A percentile compares a stretch with the other conserved stretches of the same genome.
Evolutionary conservation across 2,113 vertebrate species (phyloP).

Genomic region (Charina bottae): DNA sequence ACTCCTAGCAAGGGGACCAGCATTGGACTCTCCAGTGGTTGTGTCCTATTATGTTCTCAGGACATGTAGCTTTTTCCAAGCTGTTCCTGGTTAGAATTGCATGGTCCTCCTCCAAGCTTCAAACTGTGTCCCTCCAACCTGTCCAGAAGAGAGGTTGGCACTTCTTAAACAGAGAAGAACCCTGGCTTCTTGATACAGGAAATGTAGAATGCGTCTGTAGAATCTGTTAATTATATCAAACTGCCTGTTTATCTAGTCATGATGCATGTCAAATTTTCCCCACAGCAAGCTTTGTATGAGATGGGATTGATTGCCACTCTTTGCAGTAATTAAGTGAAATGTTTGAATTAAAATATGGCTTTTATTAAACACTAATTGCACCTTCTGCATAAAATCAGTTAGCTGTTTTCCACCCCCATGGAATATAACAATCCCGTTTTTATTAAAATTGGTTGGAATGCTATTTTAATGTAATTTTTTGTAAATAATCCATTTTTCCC

Average conservation of each 20-base stretch:
- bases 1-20: background rate
- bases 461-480: constrained; percentile 16
- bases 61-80: background rate
- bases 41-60: too few species aligned
- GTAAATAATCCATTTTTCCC: constrained; percentile 10
- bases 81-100: background rate
- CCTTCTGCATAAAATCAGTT: constrained; percentile 22
- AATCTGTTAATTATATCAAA: background rate
- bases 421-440: constrained; percentile 39
- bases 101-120: background rate
- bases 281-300: background rate
- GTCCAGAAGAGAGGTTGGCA: background rate
- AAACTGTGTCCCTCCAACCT: background rate
- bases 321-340: constrained; percentile 38
- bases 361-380: constrained; percentile 36
- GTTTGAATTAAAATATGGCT: constrained; percentile 18
- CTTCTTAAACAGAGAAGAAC: too few species aligned
- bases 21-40: background rate
- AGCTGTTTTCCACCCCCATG: constrained; percentile 33
- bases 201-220: constrained; percentile 18
- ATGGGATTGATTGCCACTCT: constrained; percentile 25
- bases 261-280: constrained; percentile 27
- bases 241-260: constrained; percentile 19
- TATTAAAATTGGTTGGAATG: constrained; percentile 30
- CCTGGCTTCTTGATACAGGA: background rate